Evolutionary conservation across 2,888 invertebrate species (phyloP), one percentile per base, ranked within the genome.

Genomic region (Fragum whitleyi): DNA sequence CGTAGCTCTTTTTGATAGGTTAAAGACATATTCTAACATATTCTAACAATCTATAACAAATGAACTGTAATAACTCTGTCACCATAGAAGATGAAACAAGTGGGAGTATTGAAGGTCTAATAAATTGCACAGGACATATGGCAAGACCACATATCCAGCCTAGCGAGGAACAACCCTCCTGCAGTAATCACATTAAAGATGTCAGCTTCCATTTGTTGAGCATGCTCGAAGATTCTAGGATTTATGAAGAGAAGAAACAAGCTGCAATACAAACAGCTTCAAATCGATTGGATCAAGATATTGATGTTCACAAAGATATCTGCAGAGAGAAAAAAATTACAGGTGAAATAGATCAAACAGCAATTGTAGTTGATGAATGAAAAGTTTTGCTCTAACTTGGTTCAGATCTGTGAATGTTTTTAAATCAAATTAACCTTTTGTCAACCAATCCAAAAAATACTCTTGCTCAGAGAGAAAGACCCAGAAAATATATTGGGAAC

Each of bases 1-100:
- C 5, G 28, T 14, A 3, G 26, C 23, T 57, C 57, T 23, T 14
- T 57, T 57, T 21, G n/a, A n/a, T n/a, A n/a, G n/a, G n/a, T n/a
- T n/a, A n/a, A n/a, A n/a, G n/a, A n/a, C n/a, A n/a, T 57, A 26
- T 36, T 36, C 9, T 6, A 3, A 36, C 32, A 6, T 36, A 36
- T 36, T 36, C 32, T 36, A 36, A 9, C 3, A 36, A 36, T 36
- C 32, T 36, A 9, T 6, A 6, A 36, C 57, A 57, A 57, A 57
- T 57, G 57, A 57, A 57, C n/a, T 57, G 57, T 57, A 57, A 57
- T 23, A 57, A 57, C 57, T 57, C 57, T 21, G 57, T 57, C 6
- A 57, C 26, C 57, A n/a, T 57, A 21, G 57, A 57, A 57, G 14
- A 19, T 26, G 28, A 57, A 23, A 5, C 28, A 11, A 57, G 23